A percentile compares a stretch with the other conserved stretches of the same genome.
These are phyloP conservation scores for Philonicus albiceps DNA, from an alignment of 2,888 invertebrate genomes.

Conservation along the genomic window DNA sequence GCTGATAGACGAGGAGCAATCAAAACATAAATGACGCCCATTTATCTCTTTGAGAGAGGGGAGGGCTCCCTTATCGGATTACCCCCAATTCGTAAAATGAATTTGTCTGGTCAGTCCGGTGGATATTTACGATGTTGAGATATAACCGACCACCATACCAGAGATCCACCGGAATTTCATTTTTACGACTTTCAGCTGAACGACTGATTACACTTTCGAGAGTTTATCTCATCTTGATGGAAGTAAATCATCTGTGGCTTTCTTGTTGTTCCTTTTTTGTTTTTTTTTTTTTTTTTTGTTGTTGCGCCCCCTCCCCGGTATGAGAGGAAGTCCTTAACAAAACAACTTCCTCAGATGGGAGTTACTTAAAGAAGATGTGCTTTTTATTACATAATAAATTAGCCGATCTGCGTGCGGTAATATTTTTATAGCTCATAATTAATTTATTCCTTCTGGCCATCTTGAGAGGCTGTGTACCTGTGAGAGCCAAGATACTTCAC, in stretches of 20 bases:
- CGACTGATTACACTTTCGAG: conserved; percentile 46
- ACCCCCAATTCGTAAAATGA: conserved; percentile 42
- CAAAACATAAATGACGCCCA: conserved; percentile 45
- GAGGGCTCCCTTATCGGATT: conserved; percentile 41
- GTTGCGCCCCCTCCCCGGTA: neutral
- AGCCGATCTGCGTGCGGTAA: neutral
- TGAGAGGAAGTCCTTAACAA: conserved; percentile 27
- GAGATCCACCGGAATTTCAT: conserved; percentile 25
- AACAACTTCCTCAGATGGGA: conserved; percentile 34
- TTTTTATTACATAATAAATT: conserved; percentile 40
- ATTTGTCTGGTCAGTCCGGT: conserved; percentile 44
- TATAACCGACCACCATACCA: neutral
- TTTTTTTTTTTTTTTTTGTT: too few species aligned
- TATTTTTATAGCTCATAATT: conserved; percentile 24
- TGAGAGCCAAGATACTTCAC: neutral
- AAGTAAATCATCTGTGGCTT: conserved; percentile 45
- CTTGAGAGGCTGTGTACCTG: neutral
- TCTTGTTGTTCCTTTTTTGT: conserved; percentile 27
- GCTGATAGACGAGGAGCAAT: conserved; percentile 33
- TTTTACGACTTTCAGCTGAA: conserved; percentile 47
- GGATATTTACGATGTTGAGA: neutral
- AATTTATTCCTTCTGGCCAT: neutral
- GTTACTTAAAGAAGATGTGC: conserved; percentile 36
- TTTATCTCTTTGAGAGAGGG: conserved; percentile 21
- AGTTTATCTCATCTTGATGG: conserved; percentile 47